Evolutionary conservation across 2,113 vertebrate genomes (phyloP).

Genomic region (Tor tambroides): DNA sequence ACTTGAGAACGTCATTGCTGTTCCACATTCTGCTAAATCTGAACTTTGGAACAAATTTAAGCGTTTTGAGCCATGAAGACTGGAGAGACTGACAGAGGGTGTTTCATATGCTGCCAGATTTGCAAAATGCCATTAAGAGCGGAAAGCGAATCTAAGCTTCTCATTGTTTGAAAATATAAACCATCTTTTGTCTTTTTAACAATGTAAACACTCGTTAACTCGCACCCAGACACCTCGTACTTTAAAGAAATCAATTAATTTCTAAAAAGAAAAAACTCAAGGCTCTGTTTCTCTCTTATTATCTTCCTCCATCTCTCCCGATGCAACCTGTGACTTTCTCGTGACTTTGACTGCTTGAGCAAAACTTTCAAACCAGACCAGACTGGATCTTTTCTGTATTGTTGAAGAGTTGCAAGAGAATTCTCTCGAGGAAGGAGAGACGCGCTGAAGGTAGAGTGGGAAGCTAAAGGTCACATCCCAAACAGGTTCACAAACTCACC

Average conservation of each 20-base stretch:
- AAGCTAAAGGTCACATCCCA: conserved; percentile 1
- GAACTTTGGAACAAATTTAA: conserved; percentile 33
- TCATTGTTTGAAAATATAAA: conserved; percentile 8
- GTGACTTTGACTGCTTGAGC: conserved; percentile 31
- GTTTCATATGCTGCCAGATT: conserved; percentile 38
- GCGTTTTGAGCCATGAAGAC: conserved; percentile 20
- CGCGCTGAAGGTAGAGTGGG: not conserved
- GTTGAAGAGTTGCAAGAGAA: not conserved
- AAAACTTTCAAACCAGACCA: conserved; percentile 2
- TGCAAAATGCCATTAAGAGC: conserved; percentile 29
- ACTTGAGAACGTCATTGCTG: conserved; percentile 15
- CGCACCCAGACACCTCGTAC: not conserved
- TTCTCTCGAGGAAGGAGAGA: not conserved
- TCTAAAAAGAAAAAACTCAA: conserved; percentile 18
- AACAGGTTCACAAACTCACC: conserved; percentile 75
- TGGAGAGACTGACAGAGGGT: conserved; percentile 17
- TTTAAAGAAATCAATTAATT: conserved; percentile 22
- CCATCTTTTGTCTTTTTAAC: conserved; percentile 21
- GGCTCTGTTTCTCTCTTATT: not conserved
- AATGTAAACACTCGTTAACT: not conserved
- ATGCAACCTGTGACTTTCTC: conserved; percentile 40
- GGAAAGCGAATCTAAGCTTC: conserved; percentile 28
- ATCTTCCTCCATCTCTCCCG: conserved; percentile 3
- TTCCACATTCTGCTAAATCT: conserved; percentile 27
- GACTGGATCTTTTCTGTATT: conserved; percentile 14